Conservation (phyloP, 2,113 vertebrate genomes). For the Origma solitaria region DNA sequence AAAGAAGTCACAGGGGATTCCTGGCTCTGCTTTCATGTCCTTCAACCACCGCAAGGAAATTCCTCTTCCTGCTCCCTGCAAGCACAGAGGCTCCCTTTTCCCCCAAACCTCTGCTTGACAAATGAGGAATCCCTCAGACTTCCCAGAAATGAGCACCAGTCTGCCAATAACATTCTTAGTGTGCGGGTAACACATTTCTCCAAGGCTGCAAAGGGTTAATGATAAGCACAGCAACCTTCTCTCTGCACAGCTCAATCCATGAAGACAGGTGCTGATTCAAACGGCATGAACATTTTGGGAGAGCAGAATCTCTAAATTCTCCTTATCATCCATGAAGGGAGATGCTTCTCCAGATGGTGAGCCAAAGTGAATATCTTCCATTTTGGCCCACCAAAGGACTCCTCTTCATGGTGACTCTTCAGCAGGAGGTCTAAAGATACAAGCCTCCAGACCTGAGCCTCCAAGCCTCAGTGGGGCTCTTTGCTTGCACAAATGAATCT, state of each 20-base stretch:
- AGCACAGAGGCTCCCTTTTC: neutral
- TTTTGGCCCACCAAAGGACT: neutral
- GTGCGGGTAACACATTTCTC: neutral
- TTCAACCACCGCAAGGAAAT: conserved; percentile 16
- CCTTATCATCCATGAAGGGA: neutral
- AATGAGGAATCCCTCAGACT: neutral
- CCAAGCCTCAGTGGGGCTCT: no score
- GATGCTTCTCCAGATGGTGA: neutral
- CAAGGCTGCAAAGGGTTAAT: neutral
- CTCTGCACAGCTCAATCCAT: neutral
- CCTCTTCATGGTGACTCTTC: neutral
- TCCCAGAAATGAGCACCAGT: neutral
- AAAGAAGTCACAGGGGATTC: conserved; percentile 37
- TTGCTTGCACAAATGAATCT: neutral
- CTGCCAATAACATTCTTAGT: neutral
- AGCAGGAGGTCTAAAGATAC: neutral
- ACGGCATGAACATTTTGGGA: neutral
- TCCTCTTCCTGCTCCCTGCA: neutral
- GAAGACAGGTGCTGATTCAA: neutral
- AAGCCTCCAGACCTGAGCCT: neutral
- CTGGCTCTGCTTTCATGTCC: conserved; percentile 3
- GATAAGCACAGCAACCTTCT: neutral
- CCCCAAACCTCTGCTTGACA: neutral
- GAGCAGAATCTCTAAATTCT: neutral
- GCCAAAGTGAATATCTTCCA: rapidly evolving